Percentiles rank a stretch among this genome's conserved stretches.
phyloP scores from a whole-genome alignment of 2,797 vertebrate genomes.

The Paedocypris micromegethes region DNA sequence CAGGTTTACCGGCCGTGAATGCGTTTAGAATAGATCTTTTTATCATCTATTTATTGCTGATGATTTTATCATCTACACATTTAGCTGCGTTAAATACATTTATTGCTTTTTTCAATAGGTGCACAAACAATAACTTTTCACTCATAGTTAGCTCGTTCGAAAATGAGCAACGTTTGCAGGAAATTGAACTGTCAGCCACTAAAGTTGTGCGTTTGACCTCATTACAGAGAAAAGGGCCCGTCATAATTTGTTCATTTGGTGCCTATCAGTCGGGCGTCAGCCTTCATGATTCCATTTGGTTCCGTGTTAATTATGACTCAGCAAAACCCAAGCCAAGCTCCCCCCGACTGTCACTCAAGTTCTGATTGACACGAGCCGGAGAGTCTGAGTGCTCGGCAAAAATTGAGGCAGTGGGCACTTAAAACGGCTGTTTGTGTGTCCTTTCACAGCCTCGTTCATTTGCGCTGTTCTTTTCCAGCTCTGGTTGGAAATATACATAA shows the following conservation, averaged over 20 bases:
- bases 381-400: conserved; percentile 63
- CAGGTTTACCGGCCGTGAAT: no score
- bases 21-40: no score
- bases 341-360: conserved; percentile 87
- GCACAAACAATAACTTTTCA: conserved; percentile 99
- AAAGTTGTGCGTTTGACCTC: conserved; percentile 99
- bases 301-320: conserved; percentile 93
- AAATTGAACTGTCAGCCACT: conserved; percentile 99
- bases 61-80: no score
- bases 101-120: conserved; percentile 78
- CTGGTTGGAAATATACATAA: conserved; percentile 44
- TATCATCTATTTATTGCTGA: no score
- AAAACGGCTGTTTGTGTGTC: conserved; percentile 44
- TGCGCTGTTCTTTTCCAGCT: conserved; percentile 27
- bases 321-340: conserved; percentile 87
- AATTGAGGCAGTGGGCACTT: conserved; percentile 70
- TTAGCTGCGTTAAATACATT: conserved; percentile 62
- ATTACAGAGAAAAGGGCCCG: conserved; percentile 99
- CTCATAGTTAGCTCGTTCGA: conserved; percentile 99
- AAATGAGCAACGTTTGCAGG: conserved; percentile 99
- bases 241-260: conserved; percentile 99
- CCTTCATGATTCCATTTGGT: conserved; percentile 91
- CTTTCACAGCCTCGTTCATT: conserved; percentile 36
- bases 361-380: conserved; percentile 90
- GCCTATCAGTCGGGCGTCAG: conserved; percentile 97